Conservation (phyloP, 1,140 invertebrate genomes). For the Drosophila malerkotliana region DNA sequence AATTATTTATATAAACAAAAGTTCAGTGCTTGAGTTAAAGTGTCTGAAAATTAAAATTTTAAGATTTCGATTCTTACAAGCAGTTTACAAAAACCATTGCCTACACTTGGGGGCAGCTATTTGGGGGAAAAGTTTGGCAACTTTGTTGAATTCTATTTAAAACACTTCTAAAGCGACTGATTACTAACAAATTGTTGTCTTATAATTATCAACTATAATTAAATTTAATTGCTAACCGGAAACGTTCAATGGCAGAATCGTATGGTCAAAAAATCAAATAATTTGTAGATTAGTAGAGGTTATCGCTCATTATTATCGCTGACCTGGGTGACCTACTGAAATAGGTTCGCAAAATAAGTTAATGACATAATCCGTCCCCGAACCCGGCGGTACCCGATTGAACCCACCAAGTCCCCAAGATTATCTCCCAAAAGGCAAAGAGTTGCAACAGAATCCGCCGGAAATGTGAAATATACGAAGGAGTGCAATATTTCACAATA, state of each 20-base stretch:
- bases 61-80: background rate
- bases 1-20: background rate
- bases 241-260: slow-evolving; percentile 54
- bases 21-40: background rate
- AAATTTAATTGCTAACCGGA: slow-evolving; percentile 59
- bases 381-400: slow-evolving; percentile 9
- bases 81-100: slow-evolving; percentile 19
- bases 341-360: slow-evolving; percentile 47
- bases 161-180: background rate
- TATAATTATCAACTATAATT: background rate
- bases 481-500: slow-evolving; percentile 48
- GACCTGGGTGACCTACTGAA: slow-evolving; percentile 33
- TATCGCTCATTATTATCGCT: slow-evolving; percentile 45
- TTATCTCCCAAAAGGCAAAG: slow-evolving; percentile 48
- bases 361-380: slow-evolving; percentile 34
- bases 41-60: background rate
- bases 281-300: slow-evolving; percentile 35
- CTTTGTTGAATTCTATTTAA: background rate
- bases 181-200: background rate
- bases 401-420: slow-evolving; percentile 22
- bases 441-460: slow-evolving; percentile 53
- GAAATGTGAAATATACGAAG: slow-evolving; percentile 24
- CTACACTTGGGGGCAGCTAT: slow-evolving; percentile 42
- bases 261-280: slow-evolving; percentile 12
- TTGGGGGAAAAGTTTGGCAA: background rate